Evolutionary conservation across 2,797 vertebrate species (phyloP).

Genomic region (Acanthurus lineatus): DNA sequence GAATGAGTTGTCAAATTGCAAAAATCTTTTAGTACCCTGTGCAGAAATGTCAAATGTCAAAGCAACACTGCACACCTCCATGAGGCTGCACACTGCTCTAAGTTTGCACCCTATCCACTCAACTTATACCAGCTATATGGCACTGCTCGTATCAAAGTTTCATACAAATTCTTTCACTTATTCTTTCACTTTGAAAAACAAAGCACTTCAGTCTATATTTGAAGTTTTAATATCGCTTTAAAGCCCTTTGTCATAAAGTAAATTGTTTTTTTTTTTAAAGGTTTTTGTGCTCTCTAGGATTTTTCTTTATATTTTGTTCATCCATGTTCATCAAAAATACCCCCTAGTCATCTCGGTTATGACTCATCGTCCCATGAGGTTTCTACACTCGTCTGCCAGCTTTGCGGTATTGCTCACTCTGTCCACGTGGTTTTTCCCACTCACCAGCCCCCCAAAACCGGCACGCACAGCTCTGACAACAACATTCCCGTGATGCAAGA

Average conservation of each 20-base stretch:
- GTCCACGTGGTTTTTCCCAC: constrained; percentile 25
- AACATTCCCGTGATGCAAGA: constrained; percentile 71
- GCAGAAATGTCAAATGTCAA: constrained; percentile 26
- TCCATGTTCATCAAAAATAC: background rate
- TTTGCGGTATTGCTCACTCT: background rate
- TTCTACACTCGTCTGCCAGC: constrained; percentile 32
- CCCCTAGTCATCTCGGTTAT: constrained; percentile 50
- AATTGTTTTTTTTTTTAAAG: too few relatives aligned
- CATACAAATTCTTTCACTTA: constrained; percentile 15
- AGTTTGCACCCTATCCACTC: constrained; percentile 44
- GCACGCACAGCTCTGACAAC: constrained; percentile 34
- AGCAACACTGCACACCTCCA: constrained; percentile 23
- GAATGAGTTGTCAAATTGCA: constrained; percentile 34
- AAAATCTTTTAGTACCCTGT: constrained; percentile 8
- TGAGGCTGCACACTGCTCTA: background rate
- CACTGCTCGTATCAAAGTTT: constrained; percentile 42
- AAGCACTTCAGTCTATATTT: constrained; percentile 1
- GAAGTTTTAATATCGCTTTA: constrained; percentile 7
- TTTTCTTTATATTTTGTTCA: constrained; percentile 4
- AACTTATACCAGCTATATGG: background rate
- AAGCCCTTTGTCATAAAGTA: constrained; percentile 14
- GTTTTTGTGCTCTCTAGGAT: constrained; percentile 8
- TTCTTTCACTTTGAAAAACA: too few relatives aligned
- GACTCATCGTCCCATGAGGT: constrained; percentile 65
- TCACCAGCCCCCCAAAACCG: background rate